Base-by-base conservation (phyloP, 2,888 invertebrate genomes). In the Mimachlamys varia region DNA sequence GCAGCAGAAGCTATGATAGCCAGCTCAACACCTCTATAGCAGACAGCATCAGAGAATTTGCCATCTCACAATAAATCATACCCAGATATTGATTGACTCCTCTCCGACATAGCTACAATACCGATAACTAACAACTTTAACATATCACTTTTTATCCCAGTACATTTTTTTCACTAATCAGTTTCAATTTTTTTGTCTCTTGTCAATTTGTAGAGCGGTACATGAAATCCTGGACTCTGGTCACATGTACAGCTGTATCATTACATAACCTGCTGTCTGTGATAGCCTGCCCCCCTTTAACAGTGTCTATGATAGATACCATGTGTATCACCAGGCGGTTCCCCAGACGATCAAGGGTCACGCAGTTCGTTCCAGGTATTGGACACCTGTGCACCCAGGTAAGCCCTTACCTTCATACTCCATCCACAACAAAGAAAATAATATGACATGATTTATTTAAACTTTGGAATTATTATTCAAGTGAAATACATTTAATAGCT, bases 341-440 rank as follows among this genome's bases (percentile, higher is more conserved):
- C n/a, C 76, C 76, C 27, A 33, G 76, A 27, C 33, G 33, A 27
- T 27, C 0, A 76, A 76, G 76, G 76, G 76, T 76, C 76, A 76
- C 13, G 27, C 33, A 76, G 76, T 76, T 76, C 76, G 27, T 19
- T 76, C 44, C 76, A 76, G 76, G 76, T 76, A 76, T 76, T 33
- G 76, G 33, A 76, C 76, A 76, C 76, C 76, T 76, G 76, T 76
- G 76, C 76, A 76, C 76, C 76, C 76, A 76, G 76, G 76, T 76
- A 76, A 76, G 76, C 33, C 76, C 76, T 76, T 58, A 1, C 1
- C 76, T 12, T 12, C 27, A 76, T 33, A 33, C 76, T 76, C 76
- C 76, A 76, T 76, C 33, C 5, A 76, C 76, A 76, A 76, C 76
- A 76, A 76, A 76, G 76, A 76, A 76, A 76, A 76, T 76, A 76